Evolutionary conservation across 1,140 invertebrate species (phyloP), one percentile per base, ranked within the genome.

Genomic region (Notospermus geniculatus): DNA sequence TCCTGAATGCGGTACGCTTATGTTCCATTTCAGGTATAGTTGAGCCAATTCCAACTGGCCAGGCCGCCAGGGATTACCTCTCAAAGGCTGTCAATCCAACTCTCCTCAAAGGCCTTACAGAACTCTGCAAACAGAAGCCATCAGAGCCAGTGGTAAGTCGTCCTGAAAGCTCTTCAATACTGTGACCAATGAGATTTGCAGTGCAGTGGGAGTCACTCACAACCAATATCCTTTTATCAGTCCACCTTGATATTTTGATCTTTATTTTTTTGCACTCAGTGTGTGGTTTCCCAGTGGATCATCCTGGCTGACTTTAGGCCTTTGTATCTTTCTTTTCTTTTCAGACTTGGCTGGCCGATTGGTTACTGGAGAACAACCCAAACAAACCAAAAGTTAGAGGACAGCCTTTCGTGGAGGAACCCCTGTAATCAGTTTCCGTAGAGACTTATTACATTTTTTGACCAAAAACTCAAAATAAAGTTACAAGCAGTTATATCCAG

Each of bases 321-420:
- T n/a, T n/a, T n/a, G n/a, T n/a, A n/a, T 58, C 59, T 53, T 30
- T 29, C 25, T 50, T 56, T 29, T 59, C 27, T 22, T 62, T 67
- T 25, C 69, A 82, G 79, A 66, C 88, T 7, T 92, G 89, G 88
- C 75, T 93, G 17, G 90, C 89, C 9, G 87, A 91, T 72, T 90
- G 89, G 86, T 78, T 93, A 29, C 76, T 88, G 1, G 74, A 82
- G 27, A 87, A 91, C 77, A 91, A 92, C 80, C 89, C 89, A 2
- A 89, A 89, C 71, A 88, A 88, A 71, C 89, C 81, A 28, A 68
- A 64, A 64, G 68, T 82, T 17, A 57, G 64, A 50, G 58, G 46
- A 23, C 19, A 69, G 29, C 55, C 59, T 27, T 61, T 65, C 45
- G 72, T 72, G 19, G 61, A 72, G 30, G 72, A 74, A 57, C 67